A percentile compares a stretch with the other conserved stretches of the same genome.
Evolutionary conservation across 2,113 vertebrate genomes (phyloP).

Genomic region (Crocuta crocuta): DNA sequence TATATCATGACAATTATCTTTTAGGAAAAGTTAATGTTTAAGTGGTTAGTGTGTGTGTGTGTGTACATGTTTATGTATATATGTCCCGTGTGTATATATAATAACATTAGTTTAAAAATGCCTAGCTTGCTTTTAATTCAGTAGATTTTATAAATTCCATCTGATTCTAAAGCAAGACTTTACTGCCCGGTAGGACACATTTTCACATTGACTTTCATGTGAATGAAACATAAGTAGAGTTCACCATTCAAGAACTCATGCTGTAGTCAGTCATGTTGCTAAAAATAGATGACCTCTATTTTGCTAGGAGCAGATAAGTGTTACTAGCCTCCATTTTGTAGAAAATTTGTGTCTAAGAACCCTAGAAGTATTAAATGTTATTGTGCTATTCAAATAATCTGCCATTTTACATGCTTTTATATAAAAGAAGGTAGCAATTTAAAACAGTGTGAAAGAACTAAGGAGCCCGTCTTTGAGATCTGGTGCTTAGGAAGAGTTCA

Average conservation of each 20-base stretch:
- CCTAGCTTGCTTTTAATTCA: slow-evolving; percentile 31
- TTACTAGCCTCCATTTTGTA: not conserved
- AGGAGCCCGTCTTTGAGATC: not conserved
- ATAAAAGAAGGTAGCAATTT: not conserved
- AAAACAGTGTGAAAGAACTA: not conserved
- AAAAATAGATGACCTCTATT: slow-evolving; percentile 16
- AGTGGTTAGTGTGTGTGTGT: not conserved
- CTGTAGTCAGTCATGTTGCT: not conserved
- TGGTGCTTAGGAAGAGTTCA: not conserved
- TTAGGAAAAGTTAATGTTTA: not conserved
- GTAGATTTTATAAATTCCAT: not conserved
- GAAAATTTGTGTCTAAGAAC: not conserved
- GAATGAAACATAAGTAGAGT: not conserved
- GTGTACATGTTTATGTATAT: not conserved
- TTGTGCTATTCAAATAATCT: not conserved
- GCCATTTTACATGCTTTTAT: not conserved
- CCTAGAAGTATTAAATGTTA: not conserved
- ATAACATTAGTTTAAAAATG: not conserved
- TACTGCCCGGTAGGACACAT: not conserved
- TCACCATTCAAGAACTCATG: not conserved
- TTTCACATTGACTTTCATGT: slow-evolving; percentile 8
- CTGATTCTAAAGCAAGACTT: slow-evolving; percentile 22
- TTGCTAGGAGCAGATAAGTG: not conserved
- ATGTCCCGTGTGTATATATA: not conserved
- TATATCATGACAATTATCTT: not conserved